Evolutionary conservation across 2,113 vertebrate species (phyloP).

Genomic region (Ptychochromis oligacanthus): DNA sequence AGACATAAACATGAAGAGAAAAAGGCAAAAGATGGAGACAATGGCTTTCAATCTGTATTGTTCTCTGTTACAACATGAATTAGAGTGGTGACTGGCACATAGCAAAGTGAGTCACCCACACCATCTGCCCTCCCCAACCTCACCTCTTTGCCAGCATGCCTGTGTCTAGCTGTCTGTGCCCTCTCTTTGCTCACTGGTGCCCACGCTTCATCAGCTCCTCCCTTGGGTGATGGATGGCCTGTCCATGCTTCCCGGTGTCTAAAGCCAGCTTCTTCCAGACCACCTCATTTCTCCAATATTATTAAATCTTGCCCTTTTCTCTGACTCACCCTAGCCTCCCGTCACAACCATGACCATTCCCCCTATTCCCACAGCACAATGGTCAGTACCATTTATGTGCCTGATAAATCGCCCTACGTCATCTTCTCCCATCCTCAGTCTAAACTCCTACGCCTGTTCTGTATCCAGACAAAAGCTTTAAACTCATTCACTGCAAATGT

Average conservation of each 20-base stretch:
- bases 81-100: slow-evolving; percentile 71
- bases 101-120: slow-evolving; percentile 75
- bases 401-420: slow-evolving; percentile 54
- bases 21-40: slow-evolving; percentile 48
- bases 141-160: slow-evolving; percentile 75
- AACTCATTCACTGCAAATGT: slow-evolving; percentile 23
- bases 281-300: slow-evolving; percentile 69
- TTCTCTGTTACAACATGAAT: slow-evolving; percentile 56
- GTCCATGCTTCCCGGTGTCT: slow-evolving; percentile 65
- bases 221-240: slow-evolving; percentile 72
- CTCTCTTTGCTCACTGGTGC: slow-evolving; percentile 57
- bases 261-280: slow-evolving; percentile 62
- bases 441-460: slow-evolving; percentile 35
- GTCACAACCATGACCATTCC: slow-evolving; percentile 49
- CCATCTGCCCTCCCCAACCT: slow-evolving; percentile 77
- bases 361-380: slow-evolving; percentile 24
- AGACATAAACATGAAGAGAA: background rate
- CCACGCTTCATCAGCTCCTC: slow-evolving; percentile 73
- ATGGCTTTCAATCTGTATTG: slow-evolving; percentile 47
- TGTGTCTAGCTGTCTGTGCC: slow-evolving; percentile 64
- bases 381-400: slow-evolving; percentile 57
- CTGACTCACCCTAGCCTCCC: slow-evolving; percentile 69
- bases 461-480: slow-evolving; percentile 40
- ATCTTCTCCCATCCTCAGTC: slow-evolving; percentile 41
- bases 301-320: slow-evolving; percentile 73